Evolutionary conservation across 1,140 invertebrate species (phyloP).

Genomic region (Cyrtorhinus lividipennis): DNA sequence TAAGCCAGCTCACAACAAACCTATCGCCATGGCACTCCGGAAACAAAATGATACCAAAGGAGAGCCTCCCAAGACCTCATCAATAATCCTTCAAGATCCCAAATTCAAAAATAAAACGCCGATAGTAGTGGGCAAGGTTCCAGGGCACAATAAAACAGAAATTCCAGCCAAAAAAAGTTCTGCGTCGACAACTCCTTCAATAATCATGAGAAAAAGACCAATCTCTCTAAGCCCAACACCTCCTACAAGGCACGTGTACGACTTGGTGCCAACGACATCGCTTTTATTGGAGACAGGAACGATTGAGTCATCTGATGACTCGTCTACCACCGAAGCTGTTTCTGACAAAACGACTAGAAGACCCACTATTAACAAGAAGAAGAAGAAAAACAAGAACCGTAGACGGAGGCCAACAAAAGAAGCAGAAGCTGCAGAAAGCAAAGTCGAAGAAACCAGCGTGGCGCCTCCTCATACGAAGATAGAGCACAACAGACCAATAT

Average conservation of each 20-base stretch:
- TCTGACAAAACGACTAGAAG: conserved; percentile 23
- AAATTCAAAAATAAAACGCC: conserved; percentile 28
- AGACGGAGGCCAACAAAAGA: conserved; percentile 34
- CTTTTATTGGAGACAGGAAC: conserved; percentile 20
- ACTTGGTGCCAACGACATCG: conserved; percentile 25
- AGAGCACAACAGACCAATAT: conserved; percentile 35
- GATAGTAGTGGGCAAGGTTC: conserved; percentile 27
- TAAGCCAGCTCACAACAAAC: conserved; percentile 16
- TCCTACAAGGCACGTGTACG: conserved; percentile 24
- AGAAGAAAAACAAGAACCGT: conserved; percentile 44
- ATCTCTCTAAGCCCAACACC: conserved; percentile 21
- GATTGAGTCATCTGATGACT: conserved; percentile 19
- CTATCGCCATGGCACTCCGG: neutral
- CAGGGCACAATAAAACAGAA: conserved; percentile 20
- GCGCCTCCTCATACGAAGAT: conserved; percentile 35
- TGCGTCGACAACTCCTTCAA: conserved; percentile 12
- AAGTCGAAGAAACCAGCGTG: conserved; percentile 30
- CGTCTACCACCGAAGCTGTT: conserved; percentile 17
- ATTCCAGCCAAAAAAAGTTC: conserved; percentile 19
- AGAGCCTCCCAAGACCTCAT: conserved; percentile 8
- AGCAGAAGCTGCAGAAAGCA: conserved; percentile 28
- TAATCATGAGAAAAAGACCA: conserved; percentile 20
- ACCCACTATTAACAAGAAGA: conserved; percentile 24
- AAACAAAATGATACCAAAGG: conserved; percentile 17
- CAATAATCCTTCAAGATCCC: conserved; percentile 24